phyloP scores from a whole-genome alignment of 2,797 vertebrate genomes.

The Tympanoctomys barrerae region DNA sequence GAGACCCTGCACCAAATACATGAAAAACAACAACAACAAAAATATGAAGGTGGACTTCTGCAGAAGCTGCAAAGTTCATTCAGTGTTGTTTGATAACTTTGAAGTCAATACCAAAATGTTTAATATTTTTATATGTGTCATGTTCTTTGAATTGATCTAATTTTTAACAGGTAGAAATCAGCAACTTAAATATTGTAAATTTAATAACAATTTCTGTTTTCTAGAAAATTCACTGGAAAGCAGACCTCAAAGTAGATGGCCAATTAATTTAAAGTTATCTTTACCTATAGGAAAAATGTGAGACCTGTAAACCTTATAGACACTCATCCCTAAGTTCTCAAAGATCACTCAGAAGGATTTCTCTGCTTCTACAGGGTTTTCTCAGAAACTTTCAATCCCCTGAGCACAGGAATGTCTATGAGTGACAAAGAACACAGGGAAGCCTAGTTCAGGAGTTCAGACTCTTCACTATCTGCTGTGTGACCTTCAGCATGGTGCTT shows the following conservation, averaged over 20 bases:
- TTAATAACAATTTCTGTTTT: conserved; percentile 6
- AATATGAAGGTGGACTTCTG: not conserved
- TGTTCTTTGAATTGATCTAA: conserved; percentile 57
- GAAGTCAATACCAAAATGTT: not conserved
- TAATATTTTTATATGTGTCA: not conserved
- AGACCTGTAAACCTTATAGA: not conserved
- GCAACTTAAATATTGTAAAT: not conserved
- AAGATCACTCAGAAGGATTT: not conserved
- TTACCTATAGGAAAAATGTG: not conserved
- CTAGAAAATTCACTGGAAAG: conserved; percentile 1
- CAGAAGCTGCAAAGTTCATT: not conserved
- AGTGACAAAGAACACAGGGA: not conserved
- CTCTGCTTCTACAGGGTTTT: not conserved
- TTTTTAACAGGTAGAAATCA: conserved; percentile 20
- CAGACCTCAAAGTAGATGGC: not conserved
- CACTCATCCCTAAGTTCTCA: no score
- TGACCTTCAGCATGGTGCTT: conserved; percentile 53
- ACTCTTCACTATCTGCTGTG: not conserved
- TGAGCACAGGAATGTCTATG: not conserved
- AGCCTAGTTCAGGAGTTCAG: not conserved
- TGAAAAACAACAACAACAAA: not conserved
- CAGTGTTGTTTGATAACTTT: not conserved
- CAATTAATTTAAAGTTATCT: not conserved
- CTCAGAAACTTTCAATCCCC: not conserved
- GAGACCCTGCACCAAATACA: not conserved